Percentiles rank a stretch among this genome's conserved stretches.
Evolutionary conservation across 1,140 invertebrate genomes (phyloP).

Genomic region (Cyrtorhinus lividipennis): DNA sequence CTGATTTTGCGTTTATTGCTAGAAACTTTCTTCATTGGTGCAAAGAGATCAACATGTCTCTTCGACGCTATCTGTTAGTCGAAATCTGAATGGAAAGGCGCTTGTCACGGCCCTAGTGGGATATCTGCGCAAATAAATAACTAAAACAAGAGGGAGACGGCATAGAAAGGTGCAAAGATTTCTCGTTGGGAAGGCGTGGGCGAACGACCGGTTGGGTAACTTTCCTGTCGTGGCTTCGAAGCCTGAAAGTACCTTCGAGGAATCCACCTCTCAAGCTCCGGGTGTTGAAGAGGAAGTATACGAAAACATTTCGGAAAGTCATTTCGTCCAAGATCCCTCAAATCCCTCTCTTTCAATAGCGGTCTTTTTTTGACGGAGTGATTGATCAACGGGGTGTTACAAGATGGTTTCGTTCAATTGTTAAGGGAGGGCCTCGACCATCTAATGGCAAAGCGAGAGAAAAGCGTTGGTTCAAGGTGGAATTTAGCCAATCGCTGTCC

Average conservation of each 20-base stretch:
- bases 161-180: neutral
- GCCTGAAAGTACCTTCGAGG: neutral
- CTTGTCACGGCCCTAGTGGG: too few species aligned
- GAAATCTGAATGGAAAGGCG: too few species aligned
- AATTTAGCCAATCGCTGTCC: too few species aligned
- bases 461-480: too few species aligned
- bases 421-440: too few species aligned
- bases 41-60: too few species aligned
- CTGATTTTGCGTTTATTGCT: too few species aligned
- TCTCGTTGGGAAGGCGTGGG: neutral
- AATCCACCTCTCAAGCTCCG: neutral
- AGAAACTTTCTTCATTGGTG: too few species aligned
- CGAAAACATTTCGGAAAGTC: neutral
- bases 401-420: too few species aligned
- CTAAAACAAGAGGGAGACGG: neutral
- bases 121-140: neutral
- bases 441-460: too few species aligned
- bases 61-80: too few species aligned
- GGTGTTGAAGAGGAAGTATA: neutral
- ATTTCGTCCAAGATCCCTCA: neutral
- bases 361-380: neutral
- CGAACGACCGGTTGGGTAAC: neutral
- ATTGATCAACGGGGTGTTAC: too few species aligned
- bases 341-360: neutral
- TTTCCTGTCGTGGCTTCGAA: neutral